Evolutionary conservation across 2,888 invertebrate genomes (phyloP), one percentile per base, ranked within the genome.

Genomic region (Lampropteryx suffumata): DNA sequence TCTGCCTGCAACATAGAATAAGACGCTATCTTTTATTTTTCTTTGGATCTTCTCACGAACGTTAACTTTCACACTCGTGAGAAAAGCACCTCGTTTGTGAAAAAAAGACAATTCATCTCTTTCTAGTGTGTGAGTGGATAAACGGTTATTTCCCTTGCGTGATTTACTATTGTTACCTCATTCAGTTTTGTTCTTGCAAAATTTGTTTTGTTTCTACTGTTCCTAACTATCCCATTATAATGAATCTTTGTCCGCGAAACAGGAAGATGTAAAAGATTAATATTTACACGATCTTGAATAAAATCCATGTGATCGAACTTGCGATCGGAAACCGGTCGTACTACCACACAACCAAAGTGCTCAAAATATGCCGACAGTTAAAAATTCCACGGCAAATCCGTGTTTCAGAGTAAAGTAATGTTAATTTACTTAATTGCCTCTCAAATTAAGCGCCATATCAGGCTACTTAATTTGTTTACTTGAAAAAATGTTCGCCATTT

Each of bases 51-150:
- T 80, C 81, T 69, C 79, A 80, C 76, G 75, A 52, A 46, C 45
- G 33, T 71, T 66, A 68, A 77, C 80, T 81, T 79, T 82, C 77
- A 65, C 68, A 62, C 61, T 66, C 80, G 79, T 81, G 80, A 64
- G 80, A 81, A 75, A 63, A 63, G 51, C 50, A 50, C 48, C 57
- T 60, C 52, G 59, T 65, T 63, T 46, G 61, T 58, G 53, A 64
- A 62, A 61, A n/a, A 58, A 65, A 55, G 49, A 50, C 51, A 42
- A 50, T 46, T 55, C 43, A 52, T 49, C 52, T 45, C 48, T 32
- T 26, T 56, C 51, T 50, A 36, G 27, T 48, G 54, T 55, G 54
- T 27, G 45, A 46, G 29, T 14, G 17, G 8, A 30, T 50, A 46
- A 50, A 50, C 30, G 33, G 37, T 39, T 12, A 43, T 47, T 50